These are phyloP conservation scores for Harpagifer antarcticus DNA, from an alignment of 2,797 vertebrate species.

Conservation along the genomic window DNA sequence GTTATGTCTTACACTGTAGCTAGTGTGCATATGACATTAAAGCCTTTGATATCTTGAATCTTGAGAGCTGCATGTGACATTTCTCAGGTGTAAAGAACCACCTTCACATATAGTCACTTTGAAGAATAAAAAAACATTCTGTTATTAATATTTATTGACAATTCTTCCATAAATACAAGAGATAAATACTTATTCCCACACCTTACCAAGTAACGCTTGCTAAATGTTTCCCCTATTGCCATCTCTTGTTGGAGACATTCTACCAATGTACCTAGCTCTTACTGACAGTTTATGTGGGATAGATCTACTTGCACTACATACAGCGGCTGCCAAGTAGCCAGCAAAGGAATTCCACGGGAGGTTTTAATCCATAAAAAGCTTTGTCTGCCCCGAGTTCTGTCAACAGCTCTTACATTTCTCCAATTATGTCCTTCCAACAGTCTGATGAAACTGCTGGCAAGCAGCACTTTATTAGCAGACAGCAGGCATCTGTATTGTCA, in stretches of 20 bases:
- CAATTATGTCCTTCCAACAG: constrained; percentile 23
- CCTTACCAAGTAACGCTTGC: neutral
- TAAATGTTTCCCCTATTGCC: constrained; percentile 5
- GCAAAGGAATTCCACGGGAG: constrained; percentile 20
- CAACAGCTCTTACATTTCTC: constrained; percentile 40
- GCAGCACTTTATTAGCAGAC: constrained; percentile 17
- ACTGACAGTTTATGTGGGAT: constrained; percentile 16
- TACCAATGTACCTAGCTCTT: constrained; percentile 7
- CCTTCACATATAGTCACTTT: too few relatives aligned
- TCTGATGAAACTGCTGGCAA: constrained; percentile 48
- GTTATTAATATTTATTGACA: too few relatives aligned
- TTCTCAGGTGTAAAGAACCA: too few relatives aligned
- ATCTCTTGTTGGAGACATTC: constrained; percentile 14
- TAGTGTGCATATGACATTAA: too few relatives aligned
- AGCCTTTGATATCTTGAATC: too few relatives aligned
- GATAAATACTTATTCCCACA: neutral
- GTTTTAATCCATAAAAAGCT: constrained; percentile 48
- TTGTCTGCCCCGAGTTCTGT: constrained; percentile 34
- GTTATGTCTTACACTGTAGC: too few relatives aligned
- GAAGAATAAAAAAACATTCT: too few relatives aligned
- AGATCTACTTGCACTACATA: constrained; percentile 12
- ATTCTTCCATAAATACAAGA: too few relatives aligned
- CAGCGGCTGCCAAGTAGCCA: constrained; percentile 21
- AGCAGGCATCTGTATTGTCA: neutral
- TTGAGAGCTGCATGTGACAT: too few relatives aligned